Evolutionary conservation across 2,888 invertebrate genomes (phyloP).

Genomic region (Sepioteuthis lessoniana): DNA sequence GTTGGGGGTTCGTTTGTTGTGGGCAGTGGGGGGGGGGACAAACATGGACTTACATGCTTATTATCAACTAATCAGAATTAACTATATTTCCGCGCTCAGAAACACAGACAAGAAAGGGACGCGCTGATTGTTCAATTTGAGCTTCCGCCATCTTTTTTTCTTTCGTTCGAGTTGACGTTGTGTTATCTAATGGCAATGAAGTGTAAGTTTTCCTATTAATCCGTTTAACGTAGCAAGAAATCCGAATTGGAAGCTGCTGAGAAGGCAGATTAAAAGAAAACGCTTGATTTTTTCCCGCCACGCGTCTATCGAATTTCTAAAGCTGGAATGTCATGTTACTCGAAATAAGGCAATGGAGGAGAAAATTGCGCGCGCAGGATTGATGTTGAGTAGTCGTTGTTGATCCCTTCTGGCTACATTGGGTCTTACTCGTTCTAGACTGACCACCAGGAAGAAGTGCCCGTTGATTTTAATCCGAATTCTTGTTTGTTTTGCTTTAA

Average conservation of each 20-base stretch:
- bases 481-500: no score
- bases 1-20: neutral
- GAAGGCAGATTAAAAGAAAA: neutral
- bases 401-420: neutral
- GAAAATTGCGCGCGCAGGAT: neutral
- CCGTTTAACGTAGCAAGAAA: neutral
- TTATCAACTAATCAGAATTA: conserved; percentile 14
- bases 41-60: neutral
- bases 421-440: neutral
- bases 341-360: neutral
- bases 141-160: neutral
- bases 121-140: neutral
- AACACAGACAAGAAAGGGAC: neutral
- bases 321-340: no score
- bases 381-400: neutral
- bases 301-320: neutral
- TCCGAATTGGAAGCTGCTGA: neutral
- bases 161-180: neutral
- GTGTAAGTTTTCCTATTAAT: conserved; percentile 33
- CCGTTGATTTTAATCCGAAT: no score
- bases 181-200: conserved; percentile 33
- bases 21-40: conserved; percentile 15
- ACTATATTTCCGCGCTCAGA: neutral
- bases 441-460: neutral
- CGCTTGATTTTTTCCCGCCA: neutral